Conservation (phyloP, 2,888 invertebrate species). For the Erynnis tages region DNA sequence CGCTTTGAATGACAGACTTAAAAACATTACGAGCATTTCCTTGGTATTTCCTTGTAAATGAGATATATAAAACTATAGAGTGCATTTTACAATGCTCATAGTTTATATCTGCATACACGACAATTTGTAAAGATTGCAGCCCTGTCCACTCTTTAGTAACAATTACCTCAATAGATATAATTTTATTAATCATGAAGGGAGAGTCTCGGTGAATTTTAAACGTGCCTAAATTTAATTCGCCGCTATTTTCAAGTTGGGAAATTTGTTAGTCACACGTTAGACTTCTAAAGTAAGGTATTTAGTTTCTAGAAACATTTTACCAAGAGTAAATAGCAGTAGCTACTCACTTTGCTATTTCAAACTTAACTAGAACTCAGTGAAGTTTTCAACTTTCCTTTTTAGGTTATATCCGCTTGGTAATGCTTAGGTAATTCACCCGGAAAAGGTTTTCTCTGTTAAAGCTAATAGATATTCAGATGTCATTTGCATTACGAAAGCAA, state of each 20-base stretch:
- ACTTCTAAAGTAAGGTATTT: slow-evolving; percentile 23
- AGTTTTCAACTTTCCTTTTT: slow-evolving; percentile 5
- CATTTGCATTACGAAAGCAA: too few species aligned
- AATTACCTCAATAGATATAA: too few species aligned
- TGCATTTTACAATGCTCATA: too few species aligned
- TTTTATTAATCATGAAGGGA: background rate
- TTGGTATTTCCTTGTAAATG: too few species aligned
- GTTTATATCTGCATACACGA: too few species aligned
- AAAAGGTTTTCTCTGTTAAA: background rate
- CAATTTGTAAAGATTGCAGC: too few species aligned
- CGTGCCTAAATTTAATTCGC: slow-evolving; percentile 12
- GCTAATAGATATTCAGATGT: background rate
- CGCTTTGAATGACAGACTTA: too few species aligned
- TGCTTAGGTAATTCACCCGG: background rate
- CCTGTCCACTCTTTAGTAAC: too few species aligned
- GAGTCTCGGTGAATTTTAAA: background rate
- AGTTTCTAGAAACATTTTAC: slow-evolving; percentile 8
- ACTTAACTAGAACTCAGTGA: background rate
- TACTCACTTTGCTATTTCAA: slow-evolving; percentile 10
- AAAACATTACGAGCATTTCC: too few species aligned
- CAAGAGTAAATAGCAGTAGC: slow-evolving; percentile 5
- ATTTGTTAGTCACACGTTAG: slow-evolving; percentile 27
- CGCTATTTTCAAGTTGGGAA: slow-evolving; percentile 33
- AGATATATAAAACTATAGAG: too few species aligned
- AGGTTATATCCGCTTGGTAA: slow-evolving; percentile 1